phyloP scores from a whole-genome alignment of 2,888 invertebrate species.

The Aspidapion aeneum region DNA sequence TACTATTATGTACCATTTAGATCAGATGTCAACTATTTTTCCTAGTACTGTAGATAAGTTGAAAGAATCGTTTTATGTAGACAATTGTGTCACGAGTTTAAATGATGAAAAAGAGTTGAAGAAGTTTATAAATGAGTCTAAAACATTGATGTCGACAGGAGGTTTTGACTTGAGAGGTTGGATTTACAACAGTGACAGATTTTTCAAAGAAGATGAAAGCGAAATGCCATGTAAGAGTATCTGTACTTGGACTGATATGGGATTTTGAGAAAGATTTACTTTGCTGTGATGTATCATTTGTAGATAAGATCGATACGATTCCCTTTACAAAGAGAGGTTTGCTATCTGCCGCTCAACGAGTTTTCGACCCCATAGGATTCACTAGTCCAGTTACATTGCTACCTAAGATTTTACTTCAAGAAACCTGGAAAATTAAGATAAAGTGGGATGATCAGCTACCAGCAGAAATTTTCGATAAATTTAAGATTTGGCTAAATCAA shows the following conservation, averaged over 20 bases:
- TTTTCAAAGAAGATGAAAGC: too few species aligned
- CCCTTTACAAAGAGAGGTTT: slow-evolving; percentile 15
- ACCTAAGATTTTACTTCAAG: slow-evolving; percentile 29
- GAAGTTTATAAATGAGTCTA: slow-evolving; percentile 12
- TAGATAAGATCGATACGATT: neutral
- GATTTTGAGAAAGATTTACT: slow-evolving; percentile 12
- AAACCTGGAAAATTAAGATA: slow-evolving; percentile 18
- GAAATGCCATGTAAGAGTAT: too few species aligned
- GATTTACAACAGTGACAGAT: too few species aligned
- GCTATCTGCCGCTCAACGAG: slow-evolving; percentile 21
- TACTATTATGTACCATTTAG: slow-evolving; percentile 20
- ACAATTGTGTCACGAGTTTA: slow-evolving; percentile 4
- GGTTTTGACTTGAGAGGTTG: slow-evolving; percentile 20
- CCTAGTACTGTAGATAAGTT: neutral
- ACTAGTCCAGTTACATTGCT: slow-evolving; percentile 21
- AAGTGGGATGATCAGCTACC: too few species aligned
- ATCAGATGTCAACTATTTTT: neutral
- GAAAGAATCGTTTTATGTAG: neutral
- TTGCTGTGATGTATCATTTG: neutral
- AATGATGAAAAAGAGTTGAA: neutral
- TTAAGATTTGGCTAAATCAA: too few species aligned
- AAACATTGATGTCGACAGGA: slow-evolving; percentile 8
- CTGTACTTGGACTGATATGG: slow-evolving; percentile 22
- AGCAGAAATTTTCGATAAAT: too few species aligned
- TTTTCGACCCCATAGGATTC: slow-evolving; percentile 31